A percentile compares a stretch with the other conserved stretches of the same genome.
phyloP scores from a whole-genome alignment of 37 sponge, comb jelly and placozoan species.

The Geodia barretti region DNA sequence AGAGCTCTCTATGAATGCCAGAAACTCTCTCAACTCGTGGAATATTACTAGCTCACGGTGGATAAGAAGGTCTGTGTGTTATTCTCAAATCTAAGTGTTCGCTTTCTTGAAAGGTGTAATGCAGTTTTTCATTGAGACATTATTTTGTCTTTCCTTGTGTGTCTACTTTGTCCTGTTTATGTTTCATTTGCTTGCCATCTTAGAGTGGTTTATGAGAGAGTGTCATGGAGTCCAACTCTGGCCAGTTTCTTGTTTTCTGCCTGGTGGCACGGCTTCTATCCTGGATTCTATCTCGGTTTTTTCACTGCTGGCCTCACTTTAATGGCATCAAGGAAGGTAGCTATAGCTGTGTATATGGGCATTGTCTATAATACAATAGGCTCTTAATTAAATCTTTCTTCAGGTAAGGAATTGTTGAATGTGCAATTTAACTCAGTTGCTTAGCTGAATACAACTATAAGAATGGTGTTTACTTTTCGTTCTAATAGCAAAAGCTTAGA shows the following conservation, averaged over 20 bases:
- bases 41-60: conserved; percentile 66
- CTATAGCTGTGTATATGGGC: neutral
- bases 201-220: conserved; percentile 64
- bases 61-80: conserved; percentile 82
- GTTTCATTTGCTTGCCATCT: too few relatives aligned
- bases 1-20: conserved; percentile 65
- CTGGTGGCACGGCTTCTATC: conserved; percentile 91
- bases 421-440: too few relatives aligned
- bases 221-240: conserved; percentile 33
- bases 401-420: too few relatives aligned
- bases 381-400: too few relatives aligned
- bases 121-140: too few relatives aligned
- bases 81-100: too few relatives aligned
- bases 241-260: conserved; percentile 75
- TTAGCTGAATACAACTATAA: too few relatives aligned
- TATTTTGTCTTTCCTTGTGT: too few relatives aligned
- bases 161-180: too few relatives aligned
- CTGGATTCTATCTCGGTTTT: conserved; percentile 80
- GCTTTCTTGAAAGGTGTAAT: too few relatives aligned
- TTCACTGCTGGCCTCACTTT: conserved; percentile 34
- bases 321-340: conserved; percentile 78
- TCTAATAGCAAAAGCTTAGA: too few relatives aligned
- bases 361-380: neutral
- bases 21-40: conserved; percentile 44
- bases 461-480: too few relatives aligned